Evolutionary conservation across 2,888 invertebrate species (phyloP), one percentile per base, ranked within the genome.

Genomic region (Dynastes maya): DNA sequence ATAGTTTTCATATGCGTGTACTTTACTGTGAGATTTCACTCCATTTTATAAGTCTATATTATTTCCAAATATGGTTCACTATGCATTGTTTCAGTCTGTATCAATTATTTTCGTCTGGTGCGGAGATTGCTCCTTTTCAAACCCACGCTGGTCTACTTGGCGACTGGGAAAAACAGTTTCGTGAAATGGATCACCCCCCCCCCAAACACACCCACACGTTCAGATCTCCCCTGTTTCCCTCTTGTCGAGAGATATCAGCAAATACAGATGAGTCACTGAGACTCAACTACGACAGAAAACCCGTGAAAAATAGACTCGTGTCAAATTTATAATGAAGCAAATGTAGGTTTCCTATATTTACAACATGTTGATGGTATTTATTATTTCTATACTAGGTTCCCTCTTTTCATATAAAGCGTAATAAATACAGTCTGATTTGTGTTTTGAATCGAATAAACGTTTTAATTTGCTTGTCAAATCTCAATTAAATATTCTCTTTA

Each of bases 81-180:
- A 16, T 55, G 16, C n/a, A 16, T 55, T 16, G 22, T 55, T 55
- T 22, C n/a, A 32, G 55, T 40, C 37, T 40, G 4, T 40, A 65
- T 40, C 65, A 65, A 65, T 65, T 40, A 65, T 40, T n/a, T 45
- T 40, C 9, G 65, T 40, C 65, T 45, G 65, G 37, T 65, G n/a
- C 40, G n/a, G 32, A 3, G 65, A 40, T 40, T 45, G 65, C 65
- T 65, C 65, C 65, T 40, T 4, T 16, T 22, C 45, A 37, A 37
- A 40, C 65, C 65, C 65, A 65, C 65, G 65, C 65, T 45, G 65
- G 40, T 37, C 65, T 65, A 40, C 16, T 65, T 65, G 65, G 65
- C 65, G 65, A 65, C 65, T 65, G 65, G 32, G 40, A 8, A 65
- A 65, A 65, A 40, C 40, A 65, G 65, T 65, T 65, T 65, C 64